Evolutionary conservation across 2,113 vertebrate species (phyloP), one percentile per base, ranked within the genome.

Genomic region (Mobula birostris): DNA sequence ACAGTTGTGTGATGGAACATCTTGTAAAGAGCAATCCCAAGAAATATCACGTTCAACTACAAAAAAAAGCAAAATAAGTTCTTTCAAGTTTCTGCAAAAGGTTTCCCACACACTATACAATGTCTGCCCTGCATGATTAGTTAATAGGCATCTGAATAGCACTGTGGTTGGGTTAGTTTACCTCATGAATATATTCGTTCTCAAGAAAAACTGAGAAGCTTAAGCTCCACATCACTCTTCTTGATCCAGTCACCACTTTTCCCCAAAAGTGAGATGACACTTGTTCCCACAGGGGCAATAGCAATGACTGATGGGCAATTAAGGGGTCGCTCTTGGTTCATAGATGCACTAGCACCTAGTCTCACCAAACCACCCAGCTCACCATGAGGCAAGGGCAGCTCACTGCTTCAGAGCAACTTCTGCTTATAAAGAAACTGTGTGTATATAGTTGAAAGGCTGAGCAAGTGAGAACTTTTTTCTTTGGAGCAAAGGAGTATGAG

Each of bases 1-100:
- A 99, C 99, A 96, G 99, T 98, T 58, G 99, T 99, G 96, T 99
- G 99, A 96, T 99, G 99, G 96, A 99, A 99, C 99, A 99, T 99
- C 97, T 99, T 99, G 97, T 99, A 99, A 94, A 99, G 98, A 77
- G 99, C 98, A 94, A 99, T 99, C 95, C 98, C 98, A 94, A 99
- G 97, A 97, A 99, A 99, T 96, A 99, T 99, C 95, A 99, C 98
- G 94, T 99, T 99, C 95, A 99, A 98, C 99, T 99, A 97, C 91
- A 98, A 94, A 95, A 56, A 36, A 24, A 88, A 63, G 11, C 7
- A 90, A 90, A 90, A 32, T 66, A 87, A 72, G 68, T 74, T 70
- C 36, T 14, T 24, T 72, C 48, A 48, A 56, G 74, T 72, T 74
- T 74, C 74, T 21, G 8, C 24, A 32, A 80, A 48, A 68, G 32